Evolutionary conservation across 2,113 vertebrate species (phyloP).

Genomic region (Corythornis vintsioides): DNA sequence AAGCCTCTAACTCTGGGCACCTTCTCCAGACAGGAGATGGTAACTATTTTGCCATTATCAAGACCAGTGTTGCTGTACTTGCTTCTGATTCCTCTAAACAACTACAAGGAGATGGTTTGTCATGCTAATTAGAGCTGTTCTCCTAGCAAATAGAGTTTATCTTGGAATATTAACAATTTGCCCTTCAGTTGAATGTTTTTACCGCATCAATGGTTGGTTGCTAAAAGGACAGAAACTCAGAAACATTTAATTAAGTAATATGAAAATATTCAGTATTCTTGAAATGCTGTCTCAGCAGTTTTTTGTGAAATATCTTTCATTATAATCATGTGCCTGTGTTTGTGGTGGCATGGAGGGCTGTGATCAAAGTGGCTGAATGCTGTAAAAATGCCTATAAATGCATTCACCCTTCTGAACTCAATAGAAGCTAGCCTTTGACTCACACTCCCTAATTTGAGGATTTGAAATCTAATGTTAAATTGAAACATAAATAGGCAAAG

Average conservation of each 20-base stretch:
- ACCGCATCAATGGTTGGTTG: background rate
- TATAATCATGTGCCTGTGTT: background rate
- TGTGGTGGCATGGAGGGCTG: background rate
- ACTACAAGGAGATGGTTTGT: background rate
- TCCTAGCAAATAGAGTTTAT: background rate
- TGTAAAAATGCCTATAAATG: background rate
- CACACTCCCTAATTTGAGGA: background rate
- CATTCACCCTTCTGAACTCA: background rate
- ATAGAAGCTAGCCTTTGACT: background rate
- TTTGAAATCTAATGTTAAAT: background rate
- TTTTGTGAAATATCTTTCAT: background rate
- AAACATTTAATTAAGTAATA: background rate
- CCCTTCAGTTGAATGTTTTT: background rate
- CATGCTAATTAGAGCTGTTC: background rate
- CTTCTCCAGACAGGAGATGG: background rate
- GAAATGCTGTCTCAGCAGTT: background rate
- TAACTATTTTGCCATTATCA: background rate
- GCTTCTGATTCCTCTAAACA: background rate
- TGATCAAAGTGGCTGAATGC: background rate
- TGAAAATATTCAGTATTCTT: background rate
- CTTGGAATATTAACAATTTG: background rate
- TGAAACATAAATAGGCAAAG: background rate
- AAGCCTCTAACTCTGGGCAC: background rate
- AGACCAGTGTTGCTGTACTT: background rate
- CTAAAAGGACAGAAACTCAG: background rate